These are phyloP conservation scores for Procambarus virginalis DNA, from an alignment of 1,140 invertebrate genomes.

Conservation along the genomic window DNA sequence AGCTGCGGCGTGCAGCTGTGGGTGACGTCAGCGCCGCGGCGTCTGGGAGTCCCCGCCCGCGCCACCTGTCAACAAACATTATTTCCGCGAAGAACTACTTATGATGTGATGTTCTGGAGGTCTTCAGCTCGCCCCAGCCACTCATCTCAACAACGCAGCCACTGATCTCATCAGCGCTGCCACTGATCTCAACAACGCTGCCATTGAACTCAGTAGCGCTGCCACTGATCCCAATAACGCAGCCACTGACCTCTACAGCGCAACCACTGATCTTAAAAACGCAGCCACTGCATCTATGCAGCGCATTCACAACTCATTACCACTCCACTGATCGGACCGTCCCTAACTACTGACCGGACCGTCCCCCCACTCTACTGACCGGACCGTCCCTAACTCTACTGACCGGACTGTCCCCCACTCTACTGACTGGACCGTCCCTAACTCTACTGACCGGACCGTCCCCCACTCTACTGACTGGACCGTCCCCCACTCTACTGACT, in stretches of 20 bases:
- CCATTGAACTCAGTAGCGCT: neutral
- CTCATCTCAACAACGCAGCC: no score
- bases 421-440: neutral
- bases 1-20: slow-evolving; percentile 34
- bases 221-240: neutral
- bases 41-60: no score
- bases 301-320: neutral
- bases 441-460: neutral
- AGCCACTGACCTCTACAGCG: neutral
- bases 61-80: no score
- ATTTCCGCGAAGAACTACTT: no score
- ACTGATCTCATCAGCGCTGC: no score
- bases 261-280: neutral
- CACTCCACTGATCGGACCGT: neutral
- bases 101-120: no score
- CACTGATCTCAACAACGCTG: no score
- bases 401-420: neutral
- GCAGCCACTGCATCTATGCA: neutral
- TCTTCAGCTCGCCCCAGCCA: no score
- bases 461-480: neutral
- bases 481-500: neutral
- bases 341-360: neutral
- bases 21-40: neutral
- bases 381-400: neutral
- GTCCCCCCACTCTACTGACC: neutral